Conservation (phyloP, 2,113 vertebrate genomes). For the Manacus vitellinus region DNA sequence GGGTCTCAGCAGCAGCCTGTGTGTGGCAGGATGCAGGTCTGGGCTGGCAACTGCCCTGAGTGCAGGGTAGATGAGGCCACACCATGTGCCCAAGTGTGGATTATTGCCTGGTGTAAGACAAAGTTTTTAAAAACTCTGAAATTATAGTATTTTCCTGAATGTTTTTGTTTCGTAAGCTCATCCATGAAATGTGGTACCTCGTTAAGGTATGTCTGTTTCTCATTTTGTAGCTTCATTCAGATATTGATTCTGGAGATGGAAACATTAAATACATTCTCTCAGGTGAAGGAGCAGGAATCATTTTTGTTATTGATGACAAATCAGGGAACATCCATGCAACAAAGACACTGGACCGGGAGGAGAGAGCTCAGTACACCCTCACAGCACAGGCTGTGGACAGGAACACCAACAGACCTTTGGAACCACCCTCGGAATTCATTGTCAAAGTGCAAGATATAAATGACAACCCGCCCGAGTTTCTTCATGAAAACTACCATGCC, state of each 20-base stretch:
- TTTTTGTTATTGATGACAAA: slow-evolving; percentile 99
- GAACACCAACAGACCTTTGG: slow-evolving; percentile 91
- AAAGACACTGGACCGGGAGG: slow-evolving; percentile 95
- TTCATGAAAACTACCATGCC: slow-evolving; percentile 94
- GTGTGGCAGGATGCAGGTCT: neutral
- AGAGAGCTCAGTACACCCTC: slow-evolving; percentile 95
- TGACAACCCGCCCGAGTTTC: slow-evolving; percentile 95
- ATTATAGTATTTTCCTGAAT: neutral
- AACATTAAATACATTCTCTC: slow-evolving; percentile 99
- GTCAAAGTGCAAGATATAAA: slow-evolving; percentile 99
- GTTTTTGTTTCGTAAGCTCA: neutral
- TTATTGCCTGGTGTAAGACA: neutral
- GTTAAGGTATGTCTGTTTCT: slow-evolving; percentile 26
- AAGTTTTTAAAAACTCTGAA: neutral
- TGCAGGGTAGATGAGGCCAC: neutral
- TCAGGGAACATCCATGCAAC: slow-evolving; percentile 99
- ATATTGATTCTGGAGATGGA: slow-evolving; percentile 92
- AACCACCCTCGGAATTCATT: slow-evolving; percentile 96
- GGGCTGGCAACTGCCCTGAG: neutral
- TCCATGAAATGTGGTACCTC: neutral
- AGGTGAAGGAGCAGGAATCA: slow-evolving; percentile 96
- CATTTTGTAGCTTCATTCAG: slow-evolving; percentile 90
- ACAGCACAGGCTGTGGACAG: slow-evolving; percentile 95
- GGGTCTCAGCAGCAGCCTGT: neutral
- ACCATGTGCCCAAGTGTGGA: neutral